Evolutionary conservation across 2,888 invertebrate species (phyloP).

Genomic region (Dynastes hyllus): DNA sequence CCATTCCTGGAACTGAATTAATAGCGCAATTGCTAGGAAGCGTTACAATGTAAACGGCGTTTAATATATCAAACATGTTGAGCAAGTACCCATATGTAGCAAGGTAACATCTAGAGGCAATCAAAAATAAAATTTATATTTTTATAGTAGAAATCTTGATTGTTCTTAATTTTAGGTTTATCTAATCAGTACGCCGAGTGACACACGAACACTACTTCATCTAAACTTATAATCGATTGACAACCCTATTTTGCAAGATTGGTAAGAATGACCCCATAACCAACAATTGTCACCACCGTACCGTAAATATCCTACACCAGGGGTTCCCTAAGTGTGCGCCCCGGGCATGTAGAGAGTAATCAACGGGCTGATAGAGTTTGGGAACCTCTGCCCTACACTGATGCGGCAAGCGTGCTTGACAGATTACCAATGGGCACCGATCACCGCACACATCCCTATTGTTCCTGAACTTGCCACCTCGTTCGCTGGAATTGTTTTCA

Average conservation of each 20-base stretch:
- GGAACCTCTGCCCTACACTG: neutral
- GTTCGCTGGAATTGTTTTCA: neutral
- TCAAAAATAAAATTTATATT: too few relatives aligned
- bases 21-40: too few relatives aligned
- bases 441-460: constrained; percentile 9
- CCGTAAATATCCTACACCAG: constrained; percentile 5
- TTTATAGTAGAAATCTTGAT: too few relatives aligned
- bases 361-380: too few relatives aligned
- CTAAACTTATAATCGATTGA: neutral
- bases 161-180: too few relatives aligned
- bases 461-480: constrained; percentile 5
- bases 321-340: too few relatives aligned
- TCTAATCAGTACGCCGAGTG: neutral
- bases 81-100: too few relatives aligned
- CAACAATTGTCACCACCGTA: constrained; percentile 5
- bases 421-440: constrained; percentile 3
- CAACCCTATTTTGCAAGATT: neutral
- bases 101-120: too few relatives aligned
- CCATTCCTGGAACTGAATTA: too few relatives aligned
- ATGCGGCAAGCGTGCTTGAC: neutral
- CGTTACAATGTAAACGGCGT: too few relatives aligned
- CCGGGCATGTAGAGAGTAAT: too few relatives aligned
- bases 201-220: neutral
- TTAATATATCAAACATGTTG: too few relatives aligned
- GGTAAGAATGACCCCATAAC: neutral